Base-by-base conservation (phyloP, 1,140 invertebrate species). In the Drosophila sp. region DNA sequence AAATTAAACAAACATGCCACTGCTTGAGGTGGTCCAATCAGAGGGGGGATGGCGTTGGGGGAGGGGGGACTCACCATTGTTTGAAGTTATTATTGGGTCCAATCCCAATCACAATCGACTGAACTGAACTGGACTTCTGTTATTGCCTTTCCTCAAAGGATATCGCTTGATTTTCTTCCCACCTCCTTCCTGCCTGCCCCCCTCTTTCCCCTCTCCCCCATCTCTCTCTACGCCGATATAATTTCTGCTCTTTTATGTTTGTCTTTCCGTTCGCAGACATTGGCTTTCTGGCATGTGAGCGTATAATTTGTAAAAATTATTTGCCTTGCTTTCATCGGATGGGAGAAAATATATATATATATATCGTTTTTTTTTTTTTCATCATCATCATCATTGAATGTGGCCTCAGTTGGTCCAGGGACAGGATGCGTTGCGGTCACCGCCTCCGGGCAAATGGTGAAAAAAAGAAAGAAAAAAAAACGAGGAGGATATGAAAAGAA, bases 241-340 rank as follows among this genome's bases (percentile, higher is more conserved):
- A 67, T 76, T 76, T 70, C 40, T 55, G 54, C 60, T 63, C 66
- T 76, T 66, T 69, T 68, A 66, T 87, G 70, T 86, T 86, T 86
- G 83, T 74, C 70, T 73, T 86, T 64, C 69, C 66, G 63, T 76
- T 70, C 65, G 60, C 70, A 79, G 83, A 61, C 60, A 25, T 82
- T 86, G 83, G 79, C 83, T 87, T 86, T 84, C 83, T 86, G 83
- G 79, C 83, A 86, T 86, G 83, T 89, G 83, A 89, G 83, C 83
- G 83, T 76, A 86, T 86, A 86, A 87, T 87, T 86, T 86, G 79
- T 86, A 83, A 82, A 86, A 86, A 86, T 86, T 86, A 87, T 87
- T 86, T 86, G 83, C 79, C 72, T 74, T 87, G 76, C 83, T 82
- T 75, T 80, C 81, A 82, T 77, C 79, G 83, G 76, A 78, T 54